These are phyloP conservation scores for Rhingia campestris DNA, from an alignment of 2,888 invertebrate species.

Conservation along the genomic window DNA sequence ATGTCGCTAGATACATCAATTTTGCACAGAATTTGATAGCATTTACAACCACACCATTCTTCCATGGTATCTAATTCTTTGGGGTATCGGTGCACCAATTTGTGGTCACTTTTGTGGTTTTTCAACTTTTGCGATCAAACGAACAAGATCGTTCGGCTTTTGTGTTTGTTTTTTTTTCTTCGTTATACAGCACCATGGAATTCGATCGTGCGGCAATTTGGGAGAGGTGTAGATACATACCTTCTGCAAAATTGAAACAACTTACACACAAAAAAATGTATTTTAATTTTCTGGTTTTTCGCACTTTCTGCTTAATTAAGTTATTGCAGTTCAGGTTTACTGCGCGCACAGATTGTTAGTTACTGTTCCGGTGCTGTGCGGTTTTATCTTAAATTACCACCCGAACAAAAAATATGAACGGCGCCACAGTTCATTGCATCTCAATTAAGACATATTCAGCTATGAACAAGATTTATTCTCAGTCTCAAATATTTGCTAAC, in stretches of 20 bases:
- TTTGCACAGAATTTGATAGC: conserved; percentile 17
- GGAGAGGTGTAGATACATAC: conserved; percentile 27
- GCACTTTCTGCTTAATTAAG: conserved; percentile 71
- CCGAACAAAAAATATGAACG: conserved; percentile 23
- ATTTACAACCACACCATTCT: background rate
- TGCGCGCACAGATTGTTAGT: conserved; percentile 32
- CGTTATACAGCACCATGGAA: conserved; percentile 25
- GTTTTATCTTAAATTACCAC: conserved; percentile 60
- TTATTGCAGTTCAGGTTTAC: conserved; percentile 64
- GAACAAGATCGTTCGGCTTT: conserved; percentile 35
- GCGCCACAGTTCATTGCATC: conserved; percentile 67
- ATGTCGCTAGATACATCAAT: conserved; percentile 60
- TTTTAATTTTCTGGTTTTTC: conserved; percentile 40
- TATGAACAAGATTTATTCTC: background rate
- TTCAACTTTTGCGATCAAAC: conserved; percentile 68
- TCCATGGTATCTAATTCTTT: background rate
- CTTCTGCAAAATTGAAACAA: background rate
- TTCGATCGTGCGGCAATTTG: conserved; percentile 65
- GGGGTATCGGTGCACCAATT: conserved; percentile 46
- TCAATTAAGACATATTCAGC: conserved; percentile 53
- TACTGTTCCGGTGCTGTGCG: conserved; percentile 20
- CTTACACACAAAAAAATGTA: conserved; percentile 26
- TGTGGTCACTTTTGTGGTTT: conserved; percentile 71
- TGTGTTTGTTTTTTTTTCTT: conserved; percentile 11
- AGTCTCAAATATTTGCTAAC: conserved; percentile 59